Evolutionary conservation across 37 sponge, comb jelly and placozoan genomes (phyloP).

Genomic region (Ephydatia muelleri): DNA sequence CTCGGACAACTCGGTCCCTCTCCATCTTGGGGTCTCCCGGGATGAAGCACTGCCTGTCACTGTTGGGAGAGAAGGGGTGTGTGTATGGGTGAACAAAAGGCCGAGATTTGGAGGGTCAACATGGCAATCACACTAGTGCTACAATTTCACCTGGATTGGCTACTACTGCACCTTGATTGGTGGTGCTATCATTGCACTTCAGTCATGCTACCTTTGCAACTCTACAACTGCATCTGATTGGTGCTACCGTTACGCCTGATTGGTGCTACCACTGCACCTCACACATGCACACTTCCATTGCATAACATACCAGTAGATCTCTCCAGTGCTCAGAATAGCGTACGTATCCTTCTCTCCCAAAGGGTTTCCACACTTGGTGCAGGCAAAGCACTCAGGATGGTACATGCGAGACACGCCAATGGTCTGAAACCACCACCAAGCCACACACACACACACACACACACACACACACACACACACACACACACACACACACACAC

Average conservation of each 20-base stretch:
- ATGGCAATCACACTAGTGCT: not conserved
- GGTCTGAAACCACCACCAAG: constrained; percentile 26
- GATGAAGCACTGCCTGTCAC: not conserved
- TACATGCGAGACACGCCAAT: constrained; percentile 62
- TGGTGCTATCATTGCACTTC: constrained; percentile 2
- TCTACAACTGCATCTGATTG: not conserved
- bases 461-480: not conserved
- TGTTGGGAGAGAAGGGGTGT: not conserved
- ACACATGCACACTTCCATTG: constrained; percentile 5
- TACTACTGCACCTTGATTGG: not conserved
- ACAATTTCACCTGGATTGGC: not conserved
- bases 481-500: not conserved
- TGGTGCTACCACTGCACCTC: not conserved
- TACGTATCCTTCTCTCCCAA: constrained; percentile 75
- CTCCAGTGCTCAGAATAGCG: constrained; percentile 50
- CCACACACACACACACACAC: not conserved
- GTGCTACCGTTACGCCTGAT: not conserved
- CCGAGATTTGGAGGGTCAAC: not conserved
- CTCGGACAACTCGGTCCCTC: not conserved
- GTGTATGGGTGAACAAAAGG: not conserved
- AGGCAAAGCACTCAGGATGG: constrained; percentile 83
- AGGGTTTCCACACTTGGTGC: constrained; percentile 54
- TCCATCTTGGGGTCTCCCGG: not conserved
- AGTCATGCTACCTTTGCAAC: not conserved
- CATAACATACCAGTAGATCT: constrained; percentile 40